phyloP scores from a whole-genome alignment of 2,888 invertebrate genomes.

The Criorhina ranunculi region DNA sequence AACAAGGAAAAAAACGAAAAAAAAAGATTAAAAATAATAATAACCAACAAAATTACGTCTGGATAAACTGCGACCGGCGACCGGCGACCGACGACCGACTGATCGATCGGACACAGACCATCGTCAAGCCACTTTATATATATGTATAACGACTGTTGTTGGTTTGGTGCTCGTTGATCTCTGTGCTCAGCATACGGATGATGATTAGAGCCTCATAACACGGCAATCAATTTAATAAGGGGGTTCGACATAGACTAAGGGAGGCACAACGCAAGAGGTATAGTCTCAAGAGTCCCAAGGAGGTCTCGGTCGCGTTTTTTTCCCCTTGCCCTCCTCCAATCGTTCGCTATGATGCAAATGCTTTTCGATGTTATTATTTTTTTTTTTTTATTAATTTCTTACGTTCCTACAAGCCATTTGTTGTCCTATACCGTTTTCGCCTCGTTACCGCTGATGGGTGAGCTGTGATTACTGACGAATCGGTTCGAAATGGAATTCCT shows the following conservation, averaged over 20 bases:
- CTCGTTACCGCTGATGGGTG: slow-evolving; percentile 73
- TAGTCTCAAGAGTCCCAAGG: slow-evolving; percentile 29
- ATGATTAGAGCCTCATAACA: slow-evolving; percentile 80
- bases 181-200: slow-evolving; percentile 64
- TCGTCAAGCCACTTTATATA: slow-evolving; percentile 73
- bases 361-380: slow-evolving; percentile 57
- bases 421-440: slow-evolving; percentile 76
- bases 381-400: slow-evolving; percentile 21
- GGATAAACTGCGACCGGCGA: slow-evolving; percentile 69
- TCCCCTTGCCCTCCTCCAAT: slow-evolving; percentile 29
- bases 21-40: slow-evolving; percentile 64
- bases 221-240: slow-evolving; percentile 80
- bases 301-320: slow-evolving; percentile 66
- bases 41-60: slow-evolving; percentile 77
- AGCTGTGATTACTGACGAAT: slow-evolving; percentile 76
- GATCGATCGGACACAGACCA: slow-evolving; percentile 71
- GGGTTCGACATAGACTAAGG: slow-evolving; percentile 68
- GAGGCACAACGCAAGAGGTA: slow-evolving; percentile 5
- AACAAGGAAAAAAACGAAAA: slow-evolving; percentile 13
- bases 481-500: slow-evolving; percentile 65
- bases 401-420: slow-evolving; percentile 47
- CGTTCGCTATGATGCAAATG: slow-evolving; percentile 68
- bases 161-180: slow-evolving; percentile 72
- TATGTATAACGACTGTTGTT: slow-evolving; percentile 71
- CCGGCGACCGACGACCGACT: slow-evolving; percentile 45